Conservation (phyloP, 2,113 vertebrate species). For the Halichoerus grypus region DNA sequence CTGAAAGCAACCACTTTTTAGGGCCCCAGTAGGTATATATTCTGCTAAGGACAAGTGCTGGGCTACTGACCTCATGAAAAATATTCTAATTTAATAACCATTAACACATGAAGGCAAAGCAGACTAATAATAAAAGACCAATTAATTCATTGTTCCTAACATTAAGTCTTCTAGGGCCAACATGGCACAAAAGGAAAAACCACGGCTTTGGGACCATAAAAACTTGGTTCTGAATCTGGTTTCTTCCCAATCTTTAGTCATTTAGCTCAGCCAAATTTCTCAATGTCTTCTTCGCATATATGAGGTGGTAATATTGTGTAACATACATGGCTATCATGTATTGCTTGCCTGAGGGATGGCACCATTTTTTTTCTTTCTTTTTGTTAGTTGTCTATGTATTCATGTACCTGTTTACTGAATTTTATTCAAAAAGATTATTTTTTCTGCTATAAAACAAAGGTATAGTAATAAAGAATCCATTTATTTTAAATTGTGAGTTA, state of each 20-base stretch:
- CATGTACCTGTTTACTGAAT: neutral
- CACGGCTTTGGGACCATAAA: too few species aligned
- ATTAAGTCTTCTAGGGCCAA: neutral
- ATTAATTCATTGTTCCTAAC: neutral
- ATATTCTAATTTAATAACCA: neutral
- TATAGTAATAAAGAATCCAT: neutral
- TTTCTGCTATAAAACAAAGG: neutral
- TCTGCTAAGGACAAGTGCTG: neutral
- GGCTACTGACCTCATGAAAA: neutral
- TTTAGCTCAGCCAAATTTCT: neutral
- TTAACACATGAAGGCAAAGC: neutral
- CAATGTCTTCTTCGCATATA: neutral
- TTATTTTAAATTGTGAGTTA: constrained; percentile 11
- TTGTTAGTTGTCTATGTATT: neutral
- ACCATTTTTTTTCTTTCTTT: neutral
- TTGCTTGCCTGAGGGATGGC: neutral
- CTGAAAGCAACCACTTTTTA: neutral
- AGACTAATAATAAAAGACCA: neutral
- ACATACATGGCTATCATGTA: neutral
- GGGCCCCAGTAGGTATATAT: neutral
- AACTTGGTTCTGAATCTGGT: neutral
- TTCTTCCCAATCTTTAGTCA: neutral
- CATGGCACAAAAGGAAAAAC: neutral
- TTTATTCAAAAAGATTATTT: neutral
- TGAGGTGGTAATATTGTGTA: neutral